Evolutionary conservation across 2,797 vertebrate species (phyloP).

Genomic region (Jordanella pulchra): DNA sequence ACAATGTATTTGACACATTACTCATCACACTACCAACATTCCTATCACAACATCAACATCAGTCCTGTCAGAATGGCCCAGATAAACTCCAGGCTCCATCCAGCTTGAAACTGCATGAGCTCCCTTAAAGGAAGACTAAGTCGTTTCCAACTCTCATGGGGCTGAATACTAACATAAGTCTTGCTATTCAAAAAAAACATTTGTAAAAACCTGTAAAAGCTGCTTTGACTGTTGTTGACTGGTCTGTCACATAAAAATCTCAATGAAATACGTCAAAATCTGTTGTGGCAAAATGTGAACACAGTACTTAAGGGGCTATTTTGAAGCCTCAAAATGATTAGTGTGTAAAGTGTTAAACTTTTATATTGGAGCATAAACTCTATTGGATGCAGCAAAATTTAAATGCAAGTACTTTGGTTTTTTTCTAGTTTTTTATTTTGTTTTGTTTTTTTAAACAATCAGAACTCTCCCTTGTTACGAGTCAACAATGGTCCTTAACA

Average conservation of each 20-base stretch:
- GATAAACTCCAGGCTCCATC: too few relatives aligned
- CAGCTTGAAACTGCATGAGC: too few relatives aligned
- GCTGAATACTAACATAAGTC: not conserved
- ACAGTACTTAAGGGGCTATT: not conserved
- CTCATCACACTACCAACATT: not conserved
- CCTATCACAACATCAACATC: not conserved
- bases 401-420: conserved; percentile 28
- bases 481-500: conserved; percentile 76
- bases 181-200: not conserved
- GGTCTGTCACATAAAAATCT: not conserved
- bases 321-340: not conserved
- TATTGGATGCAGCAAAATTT: conserved; percentile 40
- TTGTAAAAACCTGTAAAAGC: not conserved
- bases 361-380: conserved; percentile 26
- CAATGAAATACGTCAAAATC: not conserved
- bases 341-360: not conserved
- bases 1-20: too few relatives aligned
- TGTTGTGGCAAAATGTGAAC: not conserved
- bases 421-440: conserved; percentile 20
- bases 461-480: conserved; percentile 58
- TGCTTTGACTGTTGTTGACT: not conserved
- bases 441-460: conserved; percentile 43
- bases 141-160: not conserved
- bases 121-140: too few relatives aligned
- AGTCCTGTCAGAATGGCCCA: not conserved